Evolutionary conservation across 2,888 invertebrate genomes (phyloP), one percentile per base, ranked within the genome.

Genomic region (Perithous albicinctus): DNA sequence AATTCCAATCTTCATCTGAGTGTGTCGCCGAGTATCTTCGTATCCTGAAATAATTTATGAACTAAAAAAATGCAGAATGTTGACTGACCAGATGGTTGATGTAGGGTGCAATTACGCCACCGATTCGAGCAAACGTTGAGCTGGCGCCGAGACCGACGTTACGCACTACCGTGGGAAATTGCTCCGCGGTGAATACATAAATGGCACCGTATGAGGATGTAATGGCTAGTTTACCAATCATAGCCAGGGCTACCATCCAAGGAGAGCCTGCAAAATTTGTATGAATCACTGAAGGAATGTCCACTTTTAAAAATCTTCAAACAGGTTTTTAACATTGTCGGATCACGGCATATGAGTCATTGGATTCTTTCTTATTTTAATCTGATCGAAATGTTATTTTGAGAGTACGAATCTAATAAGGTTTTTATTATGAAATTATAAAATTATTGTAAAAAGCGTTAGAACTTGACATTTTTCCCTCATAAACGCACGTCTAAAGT

Each of bases 191-290:
- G 89, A 96, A 96, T 63, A 96, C 94, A 87, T 96, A 96, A 54
- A 96, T 94, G 0, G 96, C 95, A 51, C 96, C 96, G 87, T 96
- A 96, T 26, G 96, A 95, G 0, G 96, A 94, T 1, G 96, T 96
- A 70, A 96, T 96, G 51, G 96, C 94, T 85, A 96, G 91, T 93
- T 96, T 96, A 7, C 96, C 96, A 46, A 95, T 89, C 96, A 96
- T 96, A 1, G 96, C 96, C 48, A 95, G 93, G 1, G 94, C 92
- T 23, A 96, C 93, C 48, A 95, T 86, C 95, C 95, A 95, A 43
- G 93, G 92, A 86, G 93, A 91, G 54, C 94, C 95, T 95, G 88
- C 92, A 89, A 79, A 79, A 29, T 32, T 76, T 29, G 15, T 63
- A 51, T 32, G 12, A 48, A 15, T 48, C 8, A 48, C 18, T 51